Base-by-base conservation (phyloP, 1,140 invertebrate species). In the Drosophila biarmipes region DNA sequence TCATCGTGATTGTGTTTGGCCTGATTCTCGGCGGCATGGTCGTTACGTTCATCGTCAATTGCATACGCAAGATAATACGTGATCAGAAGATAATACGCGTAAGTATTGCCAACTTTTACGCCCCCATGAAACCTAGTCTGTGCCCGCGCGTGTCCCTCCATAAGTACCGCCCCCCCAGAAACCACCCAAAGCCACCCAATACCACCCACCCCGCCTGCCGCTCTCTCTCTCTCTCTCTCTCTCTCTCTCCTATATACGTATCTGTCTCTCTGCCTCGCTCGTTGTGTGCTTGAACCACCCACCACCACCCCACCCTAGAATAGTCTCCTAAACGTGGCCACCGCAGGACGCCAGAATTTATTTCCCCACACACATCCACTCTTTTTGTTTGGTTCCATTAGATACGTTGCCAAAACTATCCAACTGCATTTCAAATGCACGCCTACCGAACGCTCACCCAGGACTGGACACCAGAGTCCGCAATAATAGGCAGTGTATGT, bases 1-100 rank as follows among this genome's bases (percentile, higher is more conserved):
- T 98, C 71, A 98, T 98, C 52, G 94, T 98, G 67, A 94, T 97
- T n/a, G 95, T 98, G 34, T 98, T 98, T 90, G 96, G 96, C 12
- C 92, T 97, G 21, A 97, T 98, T 42, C 93, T 98, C 53, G 95
- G 95, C 34, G 97, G 97, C 14, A 96, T 98, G 95, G 97, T 96
- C 86, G 95, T 96, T 73, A 96, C 96, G 34, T 96, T 97, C 91
- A 93, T 97, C 42, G 96, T 96, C 92, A 97, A 97, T 80, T 97
- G 97, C 90, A 93, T 96, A 62, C 94, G 95, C 73, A 98, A 98
- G 84, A 93, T 98, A 35, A 94, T 97, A 73, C 94, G 95, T 76
- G 97, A 98, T 92, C 96, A 97, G 85, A 94, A 95, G 73, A 96
- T 97, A 80, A 97, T 97, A 74, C 95, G 96, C 93, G 97, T 97